Evolutionary conservation across 1,140 invertebrate genomes (phyloP).

Genomic region (Drosophila ogumai): DNA sequence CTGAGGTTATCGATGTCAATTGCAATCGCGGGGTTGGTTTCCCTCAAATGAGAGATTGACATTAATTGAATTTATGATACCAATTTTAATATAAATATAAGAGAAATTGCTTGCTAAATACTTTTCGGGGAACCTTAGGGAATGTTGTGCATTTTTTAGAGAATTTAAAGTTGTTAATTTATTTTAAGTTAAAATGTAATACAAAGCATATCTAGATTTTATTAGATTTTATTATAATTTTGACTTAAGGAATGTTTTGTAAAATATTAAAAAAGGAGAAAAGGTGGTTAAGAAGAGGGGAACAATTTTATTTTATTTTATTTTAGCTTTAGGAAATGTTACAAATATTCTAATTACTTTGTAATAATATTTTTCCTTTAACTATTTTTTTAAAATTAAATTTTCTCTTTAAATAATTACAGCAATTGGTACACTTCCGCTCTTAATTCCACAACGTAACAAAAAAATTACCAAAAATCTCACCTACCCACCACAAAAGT

Average conservation of each 20-base stretch:
- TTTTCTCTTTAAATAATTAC: too few relatives aligned
- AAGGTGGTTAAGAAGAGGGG: too few relatives aligned
- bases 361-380: too few relatives aligned
- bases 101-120: neutral
- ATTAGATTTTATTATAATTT: too few relatives aligned
- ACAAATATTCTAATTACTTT: too few relatives aligned
- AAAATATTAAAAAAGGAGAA: too few relatives aligned
- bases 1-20: slow-evolving; percentile 31
- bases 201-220: neutral
- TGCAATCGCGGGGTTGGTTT: slow-evolving; percentile 17
- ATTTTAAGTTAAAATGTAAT: neutral
- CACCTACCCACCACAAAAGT: neutral
- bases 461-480: neutral
- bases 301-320: neutral
- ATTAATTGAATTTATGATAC: slow-evolving; percentile 8
- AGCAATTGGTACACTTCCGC: neutral
- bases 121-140: neutral
- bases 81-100: neutral
- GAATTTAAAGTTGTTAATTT: neutral
- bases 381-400: too few relatives aligned
- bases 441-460: neutral
- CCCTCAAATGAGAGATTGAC: slow-evolving; percentile 2
- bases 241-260: neutral
- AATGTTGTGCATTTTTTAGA: neutral
- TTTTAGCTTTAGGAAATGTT: neutral